Evolutionary conservation across 2,888 invertebrate species (phyloP).

Genomic region (Dorcus hopei): DNA sequence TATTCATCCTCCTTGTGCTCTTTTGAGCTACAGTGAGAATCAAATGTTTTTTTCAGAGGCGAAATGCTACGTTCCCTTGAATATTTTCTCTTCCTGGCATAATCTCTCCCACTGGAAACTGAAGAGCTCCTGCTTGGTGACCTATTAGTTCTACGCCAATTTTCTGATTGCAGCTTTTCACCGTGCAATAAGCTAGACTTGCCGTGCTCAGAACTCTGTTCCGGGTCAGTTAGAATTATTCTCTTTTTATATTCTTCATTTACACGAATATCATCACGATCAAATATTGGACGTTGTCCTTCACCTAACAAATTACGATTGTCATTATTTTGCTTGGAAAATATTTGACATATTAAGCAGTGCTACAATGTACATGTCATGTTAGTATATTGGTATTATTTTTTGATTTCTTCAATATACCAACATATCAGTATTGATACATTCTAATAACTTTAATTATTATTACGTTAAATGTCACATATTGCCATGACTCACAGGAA

Average conservation of each 20-base stretch:
- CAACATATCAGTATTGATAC: no score
- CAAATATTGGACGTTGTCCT: conserved; percentile 5
- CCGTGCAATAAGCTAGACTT: background rate
- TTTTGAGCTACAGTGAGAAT: no score
- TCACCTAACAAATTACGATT: conserved; percentile 1
- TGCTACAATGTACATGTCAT: no score
- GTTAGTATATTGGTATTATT: no score
- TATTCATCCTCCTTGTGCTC: no score
- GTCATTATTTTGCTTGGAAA: no score
- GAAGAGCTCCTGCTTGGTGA: background rate
- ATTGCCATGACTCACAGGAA: no score
- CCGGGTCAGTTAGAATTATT: conserved; percentile 2
- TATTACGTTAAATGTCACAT: no score
- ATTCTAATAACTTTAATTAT: no score
- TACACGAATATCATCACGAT: conserved; percentile 5
- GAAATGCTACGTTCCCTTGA: background rate
- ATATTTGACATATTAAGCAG: no score
- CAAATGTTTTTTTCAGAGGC: background rate
- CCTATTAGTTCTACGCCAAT: background rate
- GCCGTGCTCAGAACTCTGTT: background rate
- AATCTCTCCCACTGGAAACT: conserved; percentile 1
- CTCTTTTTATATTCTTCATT: conserved; percentile 6
- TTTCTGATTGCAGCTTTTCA: background rate
- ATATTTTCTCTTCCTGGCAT: background rate
- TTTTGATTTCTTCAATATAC: no score